Conservation (phyloP, 2,113 vertebrate species). For the Ictalurus punctatus region DNA sequence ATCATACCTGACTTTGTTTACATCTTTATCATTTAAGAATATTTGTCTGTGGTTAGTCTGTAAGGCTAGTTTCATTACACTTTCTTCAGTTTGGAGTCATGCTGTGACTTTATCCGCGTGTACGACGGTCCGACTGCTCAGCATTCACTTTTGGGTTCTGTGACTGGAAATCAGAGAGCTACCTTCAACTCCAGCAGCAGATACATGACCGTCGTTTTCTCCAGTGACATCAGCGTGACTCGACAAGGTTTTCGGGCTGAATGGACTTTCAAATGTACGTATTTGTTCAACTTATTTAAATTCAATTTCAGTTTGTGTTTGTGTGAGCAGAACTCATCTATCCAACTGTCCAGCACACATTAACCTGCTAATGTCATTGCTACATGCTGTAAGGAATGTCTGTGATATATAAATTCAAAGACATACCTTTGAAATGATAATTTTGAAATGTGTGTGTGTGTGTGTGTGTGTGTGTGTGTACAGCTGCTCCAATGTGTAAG, state of each 20-base stretch:
- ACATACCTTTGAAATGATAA: no score
- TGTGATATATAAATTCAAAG: neutral
- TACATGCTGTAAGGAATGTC: neutral
- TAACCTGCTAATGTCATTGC: neutral
- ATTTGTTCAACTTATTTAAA: neutral
- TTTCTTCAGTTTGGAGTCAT: neutral
- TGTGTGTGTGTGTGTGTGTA: neutral
- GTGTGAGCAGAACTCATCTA: neutral
- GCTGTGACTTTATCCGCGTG: neutral
- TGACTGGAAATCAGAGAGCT: no score
- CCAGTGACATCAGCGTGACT: neutral
- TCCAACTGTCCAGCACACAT: neutral
- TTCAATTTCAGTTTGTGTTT: neutral
- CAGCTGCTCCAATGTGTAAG: neutral
- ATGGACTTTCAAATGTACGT: constrained; percentile 17
- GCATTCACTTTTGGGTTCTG: neutral
- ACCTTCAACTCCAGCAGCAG: no score
- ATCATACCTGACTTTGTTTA: neutral
- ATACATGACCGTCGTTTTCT: neutral
- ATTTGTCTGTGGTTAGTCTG: neutral
- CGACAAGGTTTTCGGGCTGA: constrained; percentile 15
- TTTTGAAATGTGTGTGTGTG: no score
- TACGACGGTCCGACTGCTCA: neutral
- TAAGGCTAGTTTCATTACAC: neutral
- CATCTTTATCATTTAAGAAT: neutral